Conservation (phyloP, 2,113 vertebrate genomes). For the Calidris pugnax region DNA sequence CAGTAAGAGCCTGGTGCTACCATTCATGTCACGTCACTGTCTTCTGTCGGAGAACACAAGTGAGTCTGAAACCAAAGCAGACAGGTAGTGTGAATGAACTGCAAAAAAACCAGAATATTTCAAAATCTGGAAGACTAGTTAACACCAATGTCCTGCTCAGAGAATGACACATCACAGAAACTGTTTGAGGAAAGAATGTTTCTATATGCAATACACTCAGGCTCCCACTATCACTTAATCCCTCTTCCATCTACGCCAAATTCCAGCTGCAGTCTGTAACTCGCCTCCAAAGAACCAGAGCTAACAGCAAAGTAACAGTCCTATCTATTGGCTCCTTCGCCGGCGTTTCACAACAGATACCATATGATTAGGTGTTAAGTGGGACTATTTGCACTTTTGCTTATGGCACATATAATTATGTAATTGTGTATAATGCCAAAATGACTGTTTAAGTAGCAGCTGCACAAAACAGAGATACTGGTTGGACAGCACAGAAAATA, state of each 20-base stretch:
- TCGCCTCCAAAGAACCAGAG: background rate
- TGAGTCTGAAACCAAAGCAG: constrained; percentile 24
- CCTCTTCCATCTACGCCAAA: constrained; percentile 44
- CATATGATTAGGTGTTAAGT: constrained; percentile 66
- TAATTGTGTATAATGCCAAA: constrained; percentile 52
- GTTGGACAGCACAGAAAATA: constrained; percentile 29
- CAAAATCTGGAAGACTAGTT: background rate
- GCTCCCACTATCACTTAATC: constrained; percentile 36
- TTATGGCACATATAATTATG: constrained; percentile 57
- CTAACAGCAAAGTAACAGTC: constrained; percentile 1
- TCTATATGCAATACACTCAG: background rate
- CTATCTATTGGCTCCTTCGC: background rate
- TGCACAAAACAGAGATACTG: constrained; percentile 18
- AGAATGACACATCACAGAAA: background rate
- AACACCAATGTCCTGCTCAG: background rate
- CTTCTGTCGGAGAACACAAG: background rate
- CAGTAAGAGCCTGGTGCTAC: background rate
- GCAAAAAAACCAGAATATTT: background rate
- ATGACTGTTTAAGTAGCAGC: constrained; percentile 44
- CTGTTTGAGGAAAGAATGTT: background rate
- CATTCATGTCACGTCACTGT: background rate
- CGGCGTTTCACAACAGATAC: constrained; percentile 59
- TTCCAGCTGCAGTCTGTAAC: constrained; percentile 7
- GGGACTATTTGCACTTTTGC: constrained; percentile 66
- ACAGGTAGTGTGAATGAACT: background rate